Evolutionary conservation across 1,140 invertebrate species (phyloP), one percentile per base, ranked within the genome.

Genomic region (Pomacea maculata): DNA sequence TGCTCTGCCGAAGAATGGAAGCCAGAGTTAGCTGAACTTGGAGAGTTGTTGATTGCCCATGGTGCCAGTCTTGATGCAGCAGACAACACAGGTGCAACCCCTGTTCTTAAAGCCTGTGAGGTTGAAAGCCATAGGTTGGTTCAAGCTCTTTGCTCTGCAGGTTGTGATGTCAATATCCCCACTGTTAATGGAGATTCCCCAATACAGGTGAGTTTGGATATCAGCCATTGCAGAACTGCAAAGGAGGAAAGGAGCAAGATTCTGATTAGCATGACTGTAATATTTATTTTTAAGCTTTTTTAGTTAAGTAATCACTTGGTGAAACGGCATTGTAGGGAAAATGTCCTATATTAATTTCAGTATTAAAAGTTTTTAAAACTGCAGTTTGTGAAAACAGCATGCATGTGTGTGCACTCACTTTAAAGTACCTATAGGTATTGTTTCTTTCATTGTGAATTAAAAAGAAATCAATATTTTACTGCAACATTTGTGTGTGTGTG

Each of bases 21-120:
- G 3, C 83, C 84, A 45, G 80, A 84, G 70, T 77, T 83, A 70
- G 67, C 83, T 21, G 75, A 85, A 73, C 86, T 88, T 68, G 76
- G 87, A 65, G 79, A 87, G 12, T 63, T 85, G 74, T 82, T 89
- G 11, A 74, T 89, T 3, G 70, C 85, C 57, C 71, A 83, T 74
- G 96, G 96, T 15, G 96, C 96, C 15, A 94, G 95, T 52, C 95
- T 97, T 0, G 96, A 97, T 88, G 94, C 95, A 15, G 95, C 95
- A 0, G 96, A 97, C 87, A 96, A 96, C 85, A 97, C 96, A 93
- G 96, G 96, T 4, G 87, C 96, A 25, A 97, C 96, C 0, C 96
- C 96, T 2, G 89, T 97, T 65, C 85, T 87, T 68, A 74, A 85
- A n/a, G 88, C 87, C 29, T 89, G 88, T 81, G 84, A 86, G 67